These are phyloP conservation scores for Eleutherodactylus coqui DNA, from an alignment of 2,797 vertebrate genomes.

Conservation along the genomic window DNA sequence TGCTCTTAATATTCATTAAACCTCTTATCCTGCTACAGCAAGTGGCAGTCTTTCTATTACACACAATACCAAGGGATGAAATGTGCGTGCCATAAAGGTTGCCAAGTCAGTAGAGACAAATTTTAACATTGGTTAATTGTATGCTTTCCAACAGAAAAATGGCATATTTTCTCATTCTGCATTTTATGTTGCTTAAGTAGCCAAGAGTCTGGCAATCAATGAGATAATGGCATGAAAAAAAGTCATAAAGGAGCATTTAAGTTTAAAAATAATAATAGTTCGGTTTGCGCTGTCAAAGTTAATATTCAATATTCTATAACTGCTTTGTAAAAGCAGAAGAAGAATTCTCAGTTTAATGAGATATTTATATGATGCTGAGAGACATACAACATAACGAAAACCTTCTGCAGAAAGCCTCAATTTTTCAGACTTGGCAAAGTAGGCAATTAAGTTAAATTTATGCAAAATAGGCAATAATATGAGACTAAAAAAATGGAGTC, in stretches of 20 bases:
- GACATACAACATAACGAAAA: constrained; percentile 27
- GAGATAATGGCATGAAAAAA: constrained; percentile 54
- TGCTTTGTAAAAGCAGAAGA: constrained; percentile 26
- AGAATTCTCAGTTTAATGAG: constrained; percentile 46
- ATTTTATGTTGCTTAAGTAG: constrained; percentile 58
- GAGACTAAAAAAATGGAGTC: constrained; percentile 24
- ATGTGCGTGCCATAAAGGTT: constrained; percentile 59
- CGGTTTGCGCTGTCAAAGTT: constrained; percentile 27
- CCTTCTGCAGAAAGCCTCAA: constrained; percentile 24
- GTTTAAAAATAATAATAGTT: constrained; percentile 62
- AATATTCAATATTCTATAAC: constrained; percentile 57
- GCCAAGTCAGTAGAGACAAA: constrained; percentile 63
- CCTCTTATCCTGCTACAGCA: constrained; percentile 61
- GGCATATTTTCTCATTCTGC: constrained; percentile 59
- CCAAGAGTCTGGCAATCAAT: constrained; percentile 56
- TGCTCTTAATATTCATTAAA: constrained; percentile 63
- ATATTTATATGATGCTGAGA: constrained; percentile 49
- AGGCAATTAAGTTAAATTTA: constrained; percentile 52
- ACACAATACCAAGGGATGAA: constrained; percentile 59
- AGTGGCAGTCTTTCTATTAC: constrained; percentile 59
- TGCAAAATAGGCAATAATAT: constrained; percentile 40
- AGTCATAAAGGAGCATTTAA: constrained; percentile 59
- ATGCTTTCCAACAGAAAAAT: constrained; percentile 60
- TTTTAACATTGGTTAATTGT: constrained; percentile 61
- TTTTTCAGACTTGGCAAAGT: constrained; percentile 40